These are phyloP conservation scores for Euphysa ruthae DNA, from an alignment of 30 jellyfish, hydroid and myxozoan species.

Conservation along the genomic window DNA sequence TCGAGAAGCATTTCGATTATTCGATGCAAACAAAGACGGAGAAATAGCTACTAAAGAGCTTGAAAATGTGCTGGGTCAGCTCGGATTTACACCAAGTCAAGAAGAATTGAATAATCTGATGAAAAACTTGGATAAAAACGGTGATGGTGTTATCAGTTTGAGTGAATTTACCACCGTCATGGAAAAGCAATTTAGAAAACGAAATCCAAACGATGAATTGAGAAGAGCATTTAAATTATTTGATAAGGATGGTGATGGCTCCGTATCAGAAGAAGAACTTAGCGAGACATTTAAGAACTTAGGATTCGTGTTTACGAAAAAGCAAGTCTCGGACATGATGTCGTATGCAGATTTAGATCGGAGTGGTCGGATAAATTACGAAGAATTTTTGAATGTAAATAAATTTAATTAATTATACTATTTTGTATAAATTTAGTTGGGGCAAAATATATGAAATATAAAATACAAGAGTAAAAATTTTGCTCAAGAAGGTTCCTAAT, in stretches of 20 bases:
- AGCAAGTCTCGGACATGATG: slow-evolving; percentile 23
- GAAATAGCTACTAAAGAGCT: background rate
- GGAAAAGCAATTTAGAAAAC: background rate
- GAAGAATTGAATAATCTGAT: background rate
- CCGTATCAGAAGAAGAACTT: slow-evolving; percentile 12
- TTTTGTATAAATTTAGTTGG: too few species aligned
- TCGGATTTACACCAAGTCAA: slow-evolving; percentile 2
- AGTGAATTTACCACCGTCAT: background rate
- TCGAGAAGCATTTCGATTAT: slow-evolving; percentile 28
- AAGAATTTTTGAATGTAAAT: slow-evolving; percentile 2
- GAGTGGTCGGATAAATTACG: slow-evolving; percentile 9
- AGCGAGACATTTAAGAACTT: background rate
- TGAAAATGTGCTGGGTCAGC: background rate
- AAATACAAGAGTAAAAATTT: too few species aligned
- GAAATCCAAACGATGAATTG: background rate
- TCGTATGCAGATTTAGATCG: slow-evolving; percentile 14
- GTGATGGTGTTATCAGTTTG: slow-evolving; percentile 16
- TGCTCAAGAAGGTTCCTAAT: too few species aligned
- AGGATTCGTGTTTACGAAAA: slow-evolving; percentile 3
- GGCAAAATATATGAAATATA: too few species aligned
- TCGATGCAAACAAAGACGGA: slow-evolving; percentile 14
- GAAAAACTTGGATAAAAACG: background rate
- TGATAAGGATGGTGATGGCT: slow-evolving; percentile 20
- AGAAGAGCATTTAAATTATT: background rate
- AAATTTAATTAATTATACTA: too few species aligned